Conservation (phyloP, 2,113 vertebrate species). For the Paradoxurus hermaphroditus region DNA sequence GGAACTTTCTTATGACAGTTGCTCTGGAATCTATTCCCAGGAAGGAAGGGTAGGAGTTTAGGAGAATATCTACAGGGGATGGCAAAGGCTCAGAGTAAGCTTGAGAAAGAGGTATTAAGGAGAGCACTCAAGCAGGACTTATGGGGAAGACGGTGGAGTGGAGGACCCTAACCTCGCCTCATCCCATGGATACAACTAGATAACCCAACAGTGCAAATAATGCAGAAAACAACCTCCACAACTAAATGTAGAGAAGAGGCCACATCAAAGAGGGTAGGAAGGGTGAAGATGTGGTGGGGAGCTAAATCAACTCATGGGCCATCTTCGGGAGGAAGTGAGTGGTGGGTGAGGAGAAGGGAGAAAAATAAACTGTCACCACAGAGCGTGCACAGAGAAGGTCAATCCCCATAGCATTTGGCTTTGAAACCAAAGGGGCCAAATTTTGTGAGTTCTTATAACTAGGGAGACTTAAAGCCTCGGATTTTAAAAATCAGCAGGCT, state of each 20-base stretch:
- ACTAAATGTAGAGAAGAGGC: neutral
- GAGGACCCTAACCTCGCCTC: neutral
- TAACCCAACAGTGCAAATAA: neutral
- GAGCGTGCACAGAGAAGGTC: neutral
- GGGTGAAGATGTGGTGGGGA: neutral
- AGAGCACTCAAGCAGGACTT: neutral
- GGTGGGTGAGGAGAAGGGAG: neutral
- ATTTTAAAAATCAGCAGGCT: neutral
- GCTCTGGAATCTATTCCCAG: neutral
- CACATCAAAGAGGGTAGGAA: neutral
- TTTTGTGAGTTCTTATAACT: neutral
- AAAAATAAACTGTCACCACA: neutral
- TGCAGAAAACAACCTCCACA: neutral
- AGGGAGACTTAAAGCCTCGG: neutral
- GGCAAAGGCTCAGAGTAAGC: neutral
- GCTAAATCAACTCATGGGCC: neutral
- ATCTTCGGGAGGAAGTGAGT: neutral
- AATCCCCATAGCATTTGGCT: neutral
- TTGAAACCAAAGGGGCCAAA: neutral
- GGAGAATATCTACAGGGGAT: neutral
- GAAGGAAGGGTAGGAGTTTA: neutral
- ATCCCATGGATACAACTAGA: neutral
- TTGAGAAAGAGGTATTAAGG: neutral
- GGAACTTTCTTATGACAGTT: neutral
- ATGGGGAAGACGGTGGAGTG: fast-evolving